A percentile compares a stretch with the other conserved stretches of the same genome.
Evolutionary conservation across 2,797 vertebrate species (phyloP).

Genomic region (Argya squamiceps): DNA sequence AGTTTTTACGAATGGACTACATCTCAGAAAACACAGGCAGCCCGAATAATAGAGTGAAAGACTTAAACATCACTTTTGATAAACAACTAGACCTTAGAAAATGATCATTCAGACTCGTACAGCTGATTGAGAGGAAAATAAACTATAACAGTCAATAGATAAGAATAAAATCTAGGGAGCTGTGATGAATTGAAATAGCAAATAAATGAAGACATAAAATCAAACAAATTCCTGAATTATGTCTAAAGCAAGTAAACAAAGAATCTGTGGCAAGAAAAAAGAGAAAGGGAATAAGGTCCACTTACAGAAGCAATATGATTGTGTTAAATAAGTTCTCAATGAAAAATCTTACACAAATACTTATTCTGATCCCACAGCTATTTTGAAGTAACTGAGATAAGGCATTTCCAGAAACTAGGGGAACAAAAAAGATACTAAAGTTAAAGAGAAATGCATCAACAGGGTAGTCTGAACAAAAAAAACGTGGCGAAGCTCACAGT

Average conservation of each 20-base stretch:
- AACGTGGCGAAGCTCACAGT: neutral
- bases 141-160: neutral
- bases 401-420: neutral
- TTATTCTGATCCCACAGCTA: neutral
- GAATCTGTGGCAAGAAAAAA: neutral
- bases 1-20: neutral
- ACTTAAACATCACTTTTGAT: neutral
- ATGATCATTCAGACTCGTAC: neutral
- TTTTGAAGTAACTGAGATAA: neutral
- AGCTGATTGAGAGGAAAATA: neutral
- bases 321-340: neutral
- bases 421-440: neutral
- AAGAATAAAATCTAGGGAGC: neutral
- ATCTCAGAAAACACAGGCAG: neutral
- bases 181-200: neutral
- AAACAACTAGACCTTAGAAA: neutral
- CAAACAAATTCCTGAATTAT: neutral
- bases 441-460: neutral
- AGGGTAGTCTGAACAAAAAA: neutral
- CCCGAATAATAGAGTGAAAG: neutral
- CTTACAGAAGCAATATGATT: neutral
- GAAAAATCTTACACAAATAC: neutral
- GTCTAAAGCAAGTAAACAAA: conserved; percentile 3
- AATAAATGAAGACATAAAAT: neutral
- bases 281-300: neutral